A percentile compares a stretch with the other conserved stretches of the same genome.
These are phyloP conservation scores for Drosophila gunungcola DNA, from an alignment of 1,140 invertebrate species.

Conservation along the genomic window DNA sequence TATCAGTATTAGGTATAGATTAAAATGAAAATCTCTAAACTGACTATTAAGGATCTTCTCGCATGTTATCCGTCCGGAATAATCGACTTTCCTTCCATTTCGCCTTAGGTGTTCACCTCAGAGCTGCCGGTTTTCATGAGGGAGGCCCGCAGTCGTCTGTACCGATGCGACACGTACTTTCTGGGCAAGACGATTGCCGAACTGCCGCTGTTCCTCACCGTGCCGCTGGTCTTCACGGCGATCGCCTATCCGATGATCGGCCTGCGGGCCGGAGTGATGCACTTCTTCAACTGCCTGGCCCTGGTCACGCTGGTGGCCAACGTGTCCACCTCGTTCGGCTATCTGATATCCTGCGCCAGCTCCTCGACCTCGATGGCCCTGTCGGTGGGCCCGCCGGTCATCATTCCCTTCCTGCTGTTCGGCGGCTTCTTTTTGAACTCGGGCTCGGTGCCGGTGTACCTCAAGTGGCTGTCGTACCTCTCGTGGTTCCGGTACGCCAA, in stretches of 20 bases:
- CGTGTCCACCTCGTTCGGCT: slow-evolving; percentile 97
- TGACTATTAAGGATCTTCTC: too few relatives aligned
- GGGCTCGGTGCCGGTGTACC: slow-evolving; percentile 94
- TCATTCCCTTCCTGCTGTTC: slow-evolving; percentile 97
- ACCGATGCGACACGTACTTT: slow-evolving; percentile 97
- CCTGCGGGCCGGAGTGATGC: slow-evolving; percentile 89
- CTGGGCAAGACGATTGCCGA: slow-evolving; percentile 96
- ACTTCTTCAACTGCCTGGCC: slow-evolving; percentile 91
- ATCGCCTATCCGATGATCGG: slow-evolving; percentile 96
- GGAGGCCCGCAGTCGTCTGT: slow-evolving; percentile 96
- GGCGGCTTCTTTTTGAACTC: slow-evolving; percentile 98
- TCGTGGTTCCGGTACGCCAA: slow-evolving; percentile 98
- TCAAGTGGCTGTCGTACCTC: slow-evolving; percentile 95
- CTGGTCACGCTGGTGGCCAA: slow-evolving; percentile 94
- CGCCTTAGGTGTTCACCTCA: slow-evolving; percentile 93
- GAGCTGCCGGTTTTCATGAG: slow-evolving; percentile 96
- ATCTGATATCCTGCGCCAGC: slow-evolving; percentile 94
- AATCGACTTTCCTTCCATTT: neutral
- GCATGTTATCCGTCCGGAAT: too few relatives aligned
- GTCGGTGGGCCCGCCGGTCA: slow-evolving; percentile 94
- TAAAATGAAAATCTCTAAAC: too few relatives aligned
- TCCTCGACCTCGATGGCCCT: slow-evolving; percentile 93
- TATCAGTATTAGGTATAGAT: neutral
- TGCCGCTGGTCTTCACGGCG: slow-evolving; percentile 93
- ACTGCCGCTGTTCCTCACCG: slow-evolving; percentile 91